Evolutionary conservation across 2,888 invertebrate genomes (phyloP), one percentile per base, ranked within the genome.

Genomic region (Heliconius cydno): DNA sequence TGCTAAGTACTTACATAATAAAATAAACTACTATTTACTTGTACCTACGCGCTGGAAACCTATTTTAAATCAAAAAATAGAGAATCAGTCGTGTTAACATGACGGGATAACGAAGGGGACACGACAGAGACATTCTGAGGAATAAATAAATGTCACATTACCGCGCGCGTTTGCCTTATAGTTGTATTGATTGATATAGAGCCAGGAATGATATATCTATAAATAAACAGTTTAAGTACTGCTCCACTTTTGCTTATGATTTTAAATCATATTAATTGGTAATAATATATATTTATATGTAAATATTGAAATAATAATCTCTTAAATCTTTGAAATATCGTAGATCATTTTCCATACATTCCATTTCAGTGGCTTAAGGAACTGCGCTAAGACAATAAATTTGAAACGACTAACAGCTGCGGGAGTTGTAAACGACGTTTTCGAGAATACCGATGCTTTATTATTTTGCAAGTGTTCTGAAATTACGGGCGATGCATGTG

Each of bases 91-190:
- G 88, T 90, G 92, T 92, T 90, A 92, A 91, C 90, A 89, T 86
- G 89, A 86, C 86, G 85, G 86, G 85, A 86, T 87, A 87, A 87
- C 85, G 88, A 84, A 85, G 84, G 88, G 86, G 87, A 91, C 92
- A 91, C 87, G 92, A 91, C 92, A 90, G 90, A 87, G 89, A 92
- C 92, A 94, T 91, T 90, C 90, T 87, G 86, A 86, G 88, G 90
- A 92, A 94, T 94, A 93, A 92, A 94, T 94, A 92, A 92, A 92
- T 90, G 93, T 92, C 94, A 91, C 88, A 89, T 92, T 92, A 91
- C 88, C 87, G 87, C 87, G 85, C 83, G 87, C 86, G 86, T 87
- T 65, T 71, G 85, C 87, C 87, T 86, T 88, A 87, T 88, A 86
- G 87, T 88, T 87, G 77, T 87, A 88, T 87, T 93, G 93, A 93